phyloP scores from a whole-genome alignment of 2,113 vertebrate species.

The Dicentrarchus labrax region DNA sequence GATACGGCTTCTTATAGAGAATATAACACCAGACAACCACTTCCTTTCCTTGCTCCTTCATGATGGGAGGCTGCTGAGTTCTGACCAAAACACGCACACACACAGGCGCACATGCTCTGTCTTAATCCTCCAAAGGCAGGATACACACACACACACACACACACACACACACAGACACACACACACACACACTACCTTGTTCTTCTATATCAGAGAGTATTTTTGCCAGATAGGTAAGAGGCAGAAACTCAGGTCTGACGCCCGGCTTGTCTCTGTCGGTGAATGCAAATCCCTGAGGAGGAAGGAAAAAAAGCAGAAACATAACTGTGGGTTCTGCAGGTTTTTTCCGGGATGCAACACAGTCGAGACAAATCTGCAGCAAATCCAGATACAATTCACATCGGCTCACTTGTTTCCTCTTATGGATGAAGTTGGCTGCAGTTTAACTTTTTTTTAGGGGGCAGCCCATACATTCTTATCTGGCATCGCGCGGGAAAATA shows the following conservation, averaged over 20 bases:
- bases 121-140: conserved; percentile 46
- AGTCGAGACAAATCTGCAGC: conserved; percentile 48
- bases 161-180: conserved; percentile 19
- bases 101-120: conserved; percentile 29
- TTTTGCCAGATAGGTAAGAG: conserved; percentile 90
- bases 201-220: conserved; percentile 88
- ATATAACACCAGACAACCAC: conserved; percentile 5
- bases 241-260: conserved; percentile 89
- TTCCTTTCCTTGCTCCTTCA: background rate
- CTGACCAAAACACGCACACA: conserved; percentile 8
- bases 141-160: conserved; percentile 26
- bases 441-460: conserved; percentile 7
- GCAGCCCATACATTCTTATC: background rate
- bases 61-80: conserved; percentile 15
- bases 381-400: conserved; percentile 32
- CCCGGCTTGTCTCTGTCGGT: conserved; percentile 78
- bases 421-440: conserved; percentile 28
- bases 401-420: conserved; percentile 7
- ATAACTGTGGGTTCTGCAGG: conserved; percentile 26
- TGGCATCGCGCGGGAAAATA: background rate
- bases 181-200: conserved; percentile 83
- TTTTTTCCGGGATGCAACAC: background rate
- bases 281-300: conserved; percentile 82
- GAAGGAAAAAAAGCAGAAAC: conserved; percentile 36
- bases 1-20: background rate